phyloP scores from a whole-genome alignment of 2,888 invertebrate genomes.

The Drymonia ruficornis region DNA sequence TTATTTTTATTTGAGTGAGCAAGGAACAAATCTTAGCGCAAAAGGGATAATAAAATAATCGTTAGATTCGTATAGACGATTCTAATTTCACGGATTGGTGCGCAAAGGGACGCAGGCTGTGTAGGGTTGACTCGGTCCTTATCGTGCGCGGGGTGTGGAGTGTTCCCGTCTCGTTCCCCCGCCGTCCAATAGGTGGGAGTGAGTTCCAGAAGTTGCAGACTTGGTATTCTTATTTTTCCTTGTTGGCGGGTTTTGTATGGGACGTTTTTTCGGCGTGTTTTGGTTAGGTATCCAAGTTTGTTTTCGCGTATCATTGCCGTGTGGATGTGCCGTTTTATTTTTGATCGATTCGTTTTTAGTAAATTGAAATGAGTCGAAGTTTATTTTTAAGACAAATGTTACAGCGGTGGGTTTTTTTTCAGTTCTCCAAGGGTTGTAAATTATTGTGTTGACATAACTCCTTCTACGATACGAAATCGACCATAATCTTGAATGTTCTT shows the following conservation, averaged over 20 bases:
- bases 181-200: constrained; percentile 64
- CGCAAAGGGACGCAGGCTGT: constrained; percentile 73
- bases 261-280: constrained; percentile 49
- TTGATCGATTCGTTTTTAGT: constrained; percentile 8
- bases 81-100: constrained; percentile 84
- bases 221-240: constrained; percentile 65
- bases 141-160: constrained; percentile 35
- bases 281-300: constrained; percentile 32
- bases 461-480: no score
- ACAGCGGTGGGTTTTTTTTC: not conserved
- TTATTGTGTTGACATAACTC: no score
- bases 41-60: constrained; percentile 85
- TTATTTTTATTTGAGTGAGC: constrained; percentile 85
- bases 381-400: not conserved
- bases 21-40: constrained; percentile 85
- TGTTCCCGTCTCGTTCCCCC: constrained; percentile 50
- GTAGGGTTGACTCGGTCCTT: constrained; percentile 59
- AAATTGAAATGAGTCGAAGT: constrained; percentile 1
- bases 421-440: no score
- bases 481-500: no score
- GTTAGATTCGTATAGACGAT: constrained; percentile 84
- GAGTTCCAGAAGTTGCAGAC: constrained; percentile 56
- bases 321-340: constrained; percentile 24
- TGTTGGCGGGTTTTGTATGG: constrained; percentile 68
- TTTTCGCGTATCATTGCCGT: constrained; percentile 22